These are phyloP conservation scores for Maniola jurtina DNA, from an alignment of 1,140 invertebrate genomes.

Conservation along the genomic window DNA sequence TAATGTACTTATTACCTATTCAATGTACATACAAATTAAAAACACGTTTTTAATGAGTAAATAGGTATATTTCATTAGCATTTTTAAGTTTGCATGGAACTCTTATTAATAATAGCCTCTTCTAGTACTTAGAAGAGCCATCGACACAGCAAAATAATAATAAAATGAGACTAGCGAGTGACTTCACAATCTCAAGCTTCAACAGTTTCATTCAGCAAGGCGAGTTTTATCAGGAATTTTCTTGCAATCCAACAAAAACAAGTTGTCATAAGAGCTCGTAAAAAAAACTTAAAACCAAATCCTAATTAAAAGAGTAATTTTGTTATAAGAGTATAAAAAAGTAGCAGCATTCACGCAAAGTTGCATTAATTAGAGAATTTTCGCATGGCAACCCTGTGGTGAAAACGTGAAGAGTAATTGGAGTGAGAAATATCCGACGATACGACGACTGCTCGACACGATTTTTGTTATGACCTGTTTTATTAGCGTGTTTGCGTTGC, in stretches of 20 bases:
- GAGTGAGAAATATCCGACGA: conserved; percentile 49
- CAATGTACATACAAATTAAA: too few relatives aligned
- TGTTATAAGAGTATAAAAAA: conserved; percentile 20
- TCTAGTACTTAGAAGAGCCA: too few relatives aligned
- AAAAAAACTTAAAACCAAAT: conserved; percentile 22
- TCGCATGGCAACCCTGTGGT: conserved; percentile 38
- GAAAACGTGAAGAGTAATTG: conserved; percentile 42
- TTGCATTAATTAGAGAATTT: conserved; percentile 34
- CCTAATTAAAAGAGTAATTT: conserved; percentile 29
- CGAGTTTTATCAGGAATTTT: conserved; percentile 9
- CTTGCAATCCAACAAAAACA: conserved; percentile 22
- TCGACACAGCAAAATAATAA: too few relatives aligned
- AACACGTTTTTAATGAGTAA: too few relatives aligned
- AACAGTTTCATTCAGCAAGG: not conserved
- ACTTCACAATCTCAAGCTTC: not conserved
- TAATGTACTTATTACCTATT: too few relatives aligned
- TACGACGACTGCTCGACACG: conserved; percentile 33
- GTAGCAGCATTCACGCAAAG: conserved; percentile 20
- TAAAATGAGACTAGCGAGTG: not conserved
- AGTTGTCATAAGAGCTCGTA: conserved; percentile 15
- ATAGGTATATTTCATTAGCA: too few relatives aligned
- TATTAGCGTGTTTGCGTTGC: conserved; percentile 28
- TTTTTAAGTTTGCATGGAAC: too few relatives aligned
- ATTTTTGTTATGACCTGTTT: conserved; percentile 39
- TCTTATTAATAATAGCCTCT: too few relatives aligned